Evolutionary conservation across 2,797 vertebrate species (phyloP), one percentile per base, ranked within the genome.

Genomic region (Syngnathus rostellatus): DNA sequence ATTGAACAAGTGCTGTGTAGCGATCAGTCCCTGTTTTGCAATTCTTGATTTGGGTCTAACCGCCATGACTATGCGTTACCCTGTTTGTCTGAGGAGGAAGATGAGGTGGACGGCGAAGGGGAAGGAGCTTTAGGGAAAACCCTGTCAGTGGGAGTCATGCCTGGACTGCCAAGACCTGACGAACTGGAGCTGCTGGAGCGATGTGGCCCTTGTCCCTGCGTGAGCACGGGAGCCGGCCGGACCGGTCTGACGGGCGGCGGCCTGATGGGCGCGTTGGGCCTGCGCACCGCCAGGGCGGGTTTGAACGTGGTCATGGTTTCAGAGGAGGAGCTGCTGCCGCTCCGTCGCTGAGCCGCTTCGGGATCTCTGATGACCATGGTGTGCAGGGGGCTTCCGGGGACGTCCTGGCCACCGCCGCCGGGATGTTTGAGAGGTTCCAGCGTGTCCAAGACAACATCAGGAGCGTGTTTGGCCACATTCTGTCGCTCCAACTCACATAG

Each of bases 291-390:
- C 65, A 95, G 88, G 0, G 93, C 91, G 0, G 95, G 95, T 83
- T 96, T 98, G 80, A 98, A 98, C 39, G 95, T 96, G 83, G 92
- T 96, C 94, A 97, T 93, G 89, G 94, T 95, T 86, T 98, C 95
- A 0, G 92, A 87, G 70, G 91, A 94, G 65, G 94, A 93, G 85
- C 92, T 93, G 81, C 93, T 94, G 89, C 93, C 94, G 88, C 93
- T 94, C 59, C 95, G 92, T 38, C 94, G 88, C 88, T 94, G 91
- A 64, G 88, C 94, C 0, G 95, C 95, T 0, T 98, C 95, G 0
- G 94, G 95, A 84, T 97, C 95, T 11, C 95, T 87, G 86, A 98
- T 97, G 79, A 93, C 90, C 72, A 96, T 97, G 83, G 95, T 97
- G 88, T 97, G 94, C 50, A 96, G 91, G 0, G 95, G 95, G 76